Evolutionary conservation across 2,888 invertebrate genomes (phyloP), one percentile per base, ranked within the genome.

Genomic region (Lottia scabra): DNA sequence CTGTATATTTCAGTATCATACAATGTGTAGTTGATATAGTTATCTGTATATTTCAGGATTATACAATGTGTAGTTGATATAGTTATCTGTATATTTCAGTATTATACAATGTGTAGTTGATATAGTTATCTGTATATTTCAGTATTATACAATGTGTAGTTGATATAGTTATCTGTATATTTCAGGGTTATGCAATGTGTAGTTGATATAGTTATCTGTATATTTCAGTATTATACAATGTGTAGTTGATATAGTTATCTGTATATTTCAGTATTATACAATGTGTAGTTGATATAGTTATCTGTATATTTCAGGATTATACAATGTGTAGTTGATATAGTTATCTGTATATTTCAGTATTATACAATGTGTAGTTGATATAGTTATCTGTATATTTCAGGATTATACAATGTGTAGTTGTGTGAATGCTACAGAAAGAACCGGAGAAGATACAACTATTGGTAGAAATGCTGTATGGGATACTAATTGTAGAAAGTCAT

Each of bases 341-440:
- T 30, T 6, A 3, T 56, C 4, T 56, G 19, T 23, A 56, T 56
- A n/a, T n/a, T 19, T 19, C 56, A 19, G 56, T 19, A 23, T 23
- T 56, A 56, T 12, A 19, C 10, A n/a, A 19, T 8, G 10, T 56
- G 56, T 56, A 19, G 19, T 65, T 27, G 30, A 15, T 16, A 19
- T 15, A 5, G 26, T 30, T 23, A 65, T 67, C 0, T 48, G 45
- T 48, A 27, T 27, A 3, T 79, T 82, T 70, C 77, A 83, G 85
- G 68, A 66, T 8, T 85, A 80, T 72, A 73, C 69, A 10, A 73
- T 80, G 67, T 85, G 85, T 71, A 70, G 79, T 2, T 85, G 85
- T 71, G 64, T 83, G n/a, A 43, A 62, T 26, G 43, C 78, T 5
- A 64, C 45, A 13, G 73, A 72, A 15, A 63, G 69, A 12, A 68